Percentiles rank a stretch among this genome's conserved stretches.
These are phyloP conservation scores for Erebia epiphron DNA, from an alignment of 2,888 invertebrate species.

Conservation along the genomic window DNA sequence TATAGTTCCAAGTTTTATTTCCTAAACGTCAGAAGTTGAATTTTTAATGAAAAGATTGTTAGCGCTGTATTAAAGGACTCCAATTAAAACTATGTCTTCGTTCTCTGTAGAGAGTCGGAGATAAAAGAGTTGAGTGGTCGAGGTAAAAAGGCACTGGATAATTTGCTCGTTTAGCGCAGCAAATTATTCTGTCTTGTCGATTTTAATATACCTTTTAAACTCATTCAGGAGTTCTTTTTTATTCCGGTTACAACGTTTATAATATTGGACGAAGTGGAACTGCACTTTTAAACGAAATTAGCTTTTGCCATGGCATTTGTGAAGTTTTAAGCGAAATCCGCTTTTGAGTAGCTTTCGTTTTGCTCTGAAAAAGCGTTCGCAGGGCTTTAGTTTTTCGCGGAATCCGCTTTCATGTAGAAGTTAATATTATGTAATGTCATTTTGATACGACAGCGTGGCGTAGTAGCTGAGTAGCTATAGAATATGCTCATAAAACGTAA, in stretches of 20 bases:
- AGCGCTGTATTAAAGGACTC: slow-evolving; percentile 66
- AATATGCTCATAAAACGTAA: too few relatives aligned
- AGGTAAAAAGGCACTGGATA: slow-evolving; percentile 63
- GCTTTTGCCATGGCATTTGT: background rate
- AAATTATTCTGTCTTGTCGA: slow-evolving; percentile 63
- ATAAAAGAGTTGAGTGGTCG: slow-evolving; percentile 66
- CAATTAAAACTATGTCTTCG: slow-evolving; percentile 80
- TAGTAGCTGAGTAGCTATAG: background rate
- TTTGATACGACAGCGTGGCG: background rate
- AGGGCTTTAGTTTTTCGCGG: background rate
- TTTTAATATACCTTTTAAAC: slow-evolving; percentile 48
- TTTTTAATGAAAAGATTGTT: slow-evolving; percentile 76
- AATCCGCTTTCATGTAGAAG: slow-evolving; percentile 3
- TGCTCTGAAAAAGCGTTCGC: background rate
- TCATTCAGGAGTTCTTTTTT: slow-evolving; percentile 15
- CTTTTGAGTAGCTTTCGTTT: background rate
- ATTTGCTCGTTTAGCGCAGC: slow-evolving; percentile 60
- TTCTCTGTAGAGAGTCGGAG: slow-evolving; percentile 52
- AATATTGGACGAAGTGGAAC: background rate
- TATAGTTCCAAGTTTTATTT: slow-evolving; percentile 4
- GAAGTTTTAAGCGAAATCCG: background rate
- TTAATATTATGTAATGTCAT: background rate
- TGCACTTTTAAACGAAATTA: slow-evolving; percentile 5
- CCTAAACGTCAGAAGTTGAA: slow-evolving; percentile 37
- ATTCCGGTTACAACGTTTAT: slow-evolving; percentile 17